Conservation (phyloP, 2,797 vertebrate species). For the Poliocrania exsul region DNA sequence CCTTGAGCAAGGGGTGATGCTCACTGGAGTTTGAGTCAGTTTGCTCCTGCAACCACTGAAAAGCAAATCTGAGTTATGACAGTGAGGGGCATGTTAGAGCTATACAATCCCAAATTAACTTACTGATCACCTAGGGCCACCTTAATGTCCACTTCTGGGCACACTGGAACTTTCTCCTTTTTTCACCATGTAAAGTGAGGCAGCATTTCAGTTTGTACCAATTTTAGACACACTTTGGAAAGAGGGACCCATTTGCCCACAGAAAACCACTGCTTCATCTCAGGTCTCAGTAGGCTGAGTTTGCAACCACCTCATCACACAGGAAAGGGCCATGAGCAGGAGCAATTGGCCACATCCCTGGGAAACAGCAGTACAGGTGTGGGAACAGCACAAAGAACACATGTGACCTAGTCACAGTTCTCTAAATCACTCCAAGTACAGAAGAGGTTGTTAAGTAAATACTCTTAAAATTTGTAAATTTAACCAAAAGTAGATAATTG, state of each 20-base stretch:
- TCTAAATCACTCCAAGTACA: background rate
- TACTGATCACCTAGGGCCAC: background rate
- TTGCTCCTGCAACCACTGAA: background rate
- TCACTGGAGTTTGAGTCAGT: background rate
- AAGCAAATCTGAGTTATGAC: background rate
- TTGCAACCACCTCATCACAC: accelerated
- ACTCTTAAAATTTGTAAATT: background rate
- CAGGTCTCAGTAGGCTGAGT: too few relatives aligned
- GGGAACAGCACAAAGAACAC: background rate
- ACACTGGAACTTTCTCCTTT: background rate
- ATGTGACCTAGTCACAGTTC: accelerated
- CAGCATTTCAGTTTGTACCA: background rate
- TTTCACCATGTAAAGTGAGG: accelerated
- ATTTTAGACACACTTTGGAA: background rate
- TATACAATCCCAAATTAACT: too few relatives aligned
- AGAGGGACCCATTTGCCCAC: background rate
- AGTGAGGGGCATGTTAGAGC: background rate
- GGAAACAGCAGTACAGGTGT: background rate
- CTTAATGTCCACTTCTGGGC: accelerated
- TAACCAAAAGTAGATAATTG: background rate
- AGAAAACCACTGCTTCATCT: background rate
- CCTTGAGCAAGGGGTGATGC: background rate
- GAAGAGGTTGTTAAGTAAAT: background rate
- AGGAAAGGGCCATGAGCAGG: background rate
- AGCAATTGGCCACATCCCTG: accelerated